Evolutionary conservation across 37 sponge, comb jelly and placozoan genomes (phyloP).

Genomic region (Bolinopsis microptera): DNA sequence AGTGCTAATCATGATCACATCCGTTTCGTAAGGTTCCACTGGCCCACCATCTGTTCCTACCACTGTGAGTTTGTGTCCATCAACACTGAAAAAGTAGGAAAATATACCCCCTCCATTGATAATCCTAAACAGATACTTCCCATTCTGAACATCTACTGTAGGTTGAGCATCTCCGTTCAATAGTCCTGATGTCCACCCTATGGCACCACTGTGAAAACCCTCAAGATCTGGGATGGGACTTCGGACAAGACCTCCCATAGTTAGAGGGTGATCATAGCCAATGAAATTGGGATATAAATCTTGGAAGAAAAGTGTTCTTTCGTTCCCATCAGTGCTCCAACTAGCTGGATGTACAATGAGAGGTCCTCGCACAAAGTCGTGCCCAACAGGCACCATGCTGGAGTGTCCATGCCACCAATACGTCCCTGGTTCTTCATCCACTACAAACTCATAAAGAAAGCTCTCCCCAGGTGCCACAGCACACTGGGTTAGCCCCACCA

Average conservation of each 20-base stretch:
- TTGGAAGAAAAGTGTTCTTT: neutral
- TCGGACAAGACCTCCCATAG: neutral
- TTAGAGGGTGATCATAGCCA: slow-evolving; percentile 6
- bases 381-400: neutral
- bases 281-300: slow-evolving; percentile 15
- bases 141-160: neutral
- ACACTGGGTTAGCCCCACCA: slow-evolving; percentile 45
- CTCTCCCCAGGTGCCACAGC: slow-evolving; percentile 27
- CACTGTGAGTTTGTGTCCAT: neutral
- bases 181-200: neutral
- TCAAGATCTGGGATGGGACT: neutral
- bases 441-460: neutral
- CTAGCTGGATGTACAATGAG: neutral
- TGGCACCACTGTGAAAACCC: neutral
- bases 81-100: slow-evolving; percentile 20
- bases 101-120: neutral
- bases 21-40: slow-evolving; percentile 33
- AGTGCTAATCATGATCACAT: neutral
- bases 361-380: neutral
- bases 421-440: neutral
- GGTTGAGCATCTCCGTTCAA: slow-evolving; percentile 8
- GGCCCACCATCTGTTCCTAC: neutral
- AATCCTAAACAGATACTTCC: neutral
- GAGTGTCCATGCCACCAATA: slow-evolving; percentile 30
- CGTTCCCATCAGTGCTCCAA: neutral